These are phyloP conservation scores for Diuraphis noxia DNA, from an alignment of 1,140 invertebrate genomes.

Conservation along the genomic window DNA sequence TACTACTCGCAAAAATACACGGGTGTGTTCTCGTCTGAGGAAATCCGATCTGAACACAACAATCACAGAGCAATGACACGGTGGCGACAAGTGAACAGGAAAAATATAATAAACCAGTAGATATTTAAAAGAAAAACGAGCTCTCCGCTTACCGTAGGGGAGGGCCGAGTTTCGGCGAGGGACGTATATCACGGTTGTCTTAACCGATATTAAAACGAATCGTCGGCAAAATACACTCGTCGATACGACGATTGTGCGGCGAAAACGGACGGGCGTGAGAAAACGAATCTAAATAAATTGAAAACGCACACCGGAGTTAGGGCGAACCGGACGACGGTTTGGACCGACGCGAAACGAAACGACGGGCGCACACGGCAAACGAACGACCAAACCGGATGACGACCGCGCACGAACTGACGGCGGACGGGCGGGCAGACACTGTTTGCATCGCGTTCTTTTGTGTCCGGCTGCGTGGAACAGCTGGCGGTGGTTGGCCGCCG, in stretches of 20 bases:
- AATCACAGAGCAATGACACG: neutral
- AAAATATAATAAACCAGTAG: neutral
- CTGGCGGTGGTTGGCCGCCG: conserved; percentile 9
- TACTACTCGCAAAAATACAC: too few species aligned
- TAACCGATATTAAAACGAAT: neutral
- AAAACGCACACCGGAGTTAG: neutral
- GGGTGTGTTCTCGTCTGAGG: too few species aligned
- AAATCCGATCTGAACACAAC: neutral
- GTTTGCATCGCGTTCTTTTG: conserved; percentile 28
- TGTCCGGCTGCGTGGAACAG: conserved; percentile 8
- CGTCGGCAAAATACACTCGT: neutral
- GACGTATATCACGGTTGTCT: neutral
- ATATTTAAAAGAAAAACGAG: neutral
- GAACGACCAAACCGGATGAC: neutral
- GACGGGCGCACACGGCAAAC: neutral
- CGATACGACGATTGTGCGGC: neutral
- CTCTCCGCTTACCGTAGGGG: neutral
- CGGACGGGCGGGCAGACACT: neutral
- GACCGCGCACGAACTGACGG: neutral
- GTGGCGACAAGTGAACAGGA: neutral
- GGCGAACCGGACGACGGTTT: too few species aligned
- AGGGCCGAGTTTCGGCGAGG: neutral
- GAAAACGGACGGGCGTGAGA: neutral
- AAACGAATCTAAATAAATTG: neutral
- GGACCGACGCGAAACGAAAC: neutral